These are phyloP conservation scores for Eulithis testata DNA, from an alignment of 2,888 invertebrate genomes.

Conservation along the genomic window DNA sequence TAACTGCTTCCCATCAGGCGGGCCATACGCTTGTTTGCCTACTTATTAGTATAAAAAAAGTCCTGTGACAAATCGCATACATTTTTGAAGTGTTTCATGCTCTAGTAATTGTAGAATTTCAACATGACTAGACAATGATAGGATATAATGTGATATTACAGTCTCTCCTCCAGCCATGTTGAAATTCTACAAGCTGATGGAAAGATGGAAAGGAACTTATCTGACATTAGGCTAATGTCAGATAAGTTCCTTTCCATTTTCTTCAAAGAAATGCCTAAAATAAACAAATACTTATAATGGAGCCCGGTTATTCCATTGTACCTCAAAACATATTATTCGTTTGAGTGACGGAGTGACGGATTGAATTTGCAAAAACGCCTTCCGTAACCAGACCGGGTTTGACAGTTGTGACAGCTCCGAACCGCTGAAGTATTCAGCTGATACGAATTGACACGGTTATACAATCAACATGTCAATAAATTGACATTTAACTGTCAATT, in stretches of 20 bases:
- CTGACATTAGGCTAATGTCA: too few relatives aligned
- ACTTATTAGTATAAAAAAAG: too few relatives aligned
- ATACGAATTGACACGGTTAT: neutral
- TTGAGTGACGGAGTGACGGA: slow-evolving; percentile 53
- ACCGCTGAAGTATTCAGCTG: slow-evolving; percentile 6
- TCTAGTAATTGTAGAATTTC: too few relatives aligned
- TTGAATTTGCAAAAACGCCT: slow-evolving; percentile 51
- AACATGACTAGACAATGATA: too few relatives aligned
- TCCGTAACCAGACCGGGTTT: slow-evolving; percentile 17
- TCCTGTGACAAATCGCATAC: too few relatives aligned
- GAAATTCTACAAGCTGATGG: too few relatives aligned
- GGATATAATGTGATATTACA: too few relatives aligned
- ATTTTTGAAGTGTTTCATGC: too few relatives aligned
- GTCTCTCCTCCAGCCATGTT: too few relatives aligned
- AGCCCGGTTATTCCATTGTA: slow-evolving; percentile 16
- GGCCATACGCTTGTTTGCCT: too few relatives aligned
- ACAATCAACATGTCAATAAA: slow-evolving; percentile 3
- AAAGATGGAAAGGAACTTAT: too few relatives aligned
- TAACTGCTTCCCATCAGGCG: too few relatives aligned
- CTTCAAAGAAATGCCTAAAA: slow-evolving; percentile 12
- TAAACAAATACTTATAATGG: slow-evolving; percentile 13
- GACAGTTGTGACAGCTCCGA: slow-evolving; percentile 8
- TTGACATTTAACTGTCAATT: neutral
- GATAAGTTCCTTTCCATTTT: neutral
- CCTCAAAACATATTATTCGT: slow-evolving; percentile 35